Base-by-base conservation (phyloP, 2,797 vertebrate species). In the Neosalanx taihuensis region DNA sequence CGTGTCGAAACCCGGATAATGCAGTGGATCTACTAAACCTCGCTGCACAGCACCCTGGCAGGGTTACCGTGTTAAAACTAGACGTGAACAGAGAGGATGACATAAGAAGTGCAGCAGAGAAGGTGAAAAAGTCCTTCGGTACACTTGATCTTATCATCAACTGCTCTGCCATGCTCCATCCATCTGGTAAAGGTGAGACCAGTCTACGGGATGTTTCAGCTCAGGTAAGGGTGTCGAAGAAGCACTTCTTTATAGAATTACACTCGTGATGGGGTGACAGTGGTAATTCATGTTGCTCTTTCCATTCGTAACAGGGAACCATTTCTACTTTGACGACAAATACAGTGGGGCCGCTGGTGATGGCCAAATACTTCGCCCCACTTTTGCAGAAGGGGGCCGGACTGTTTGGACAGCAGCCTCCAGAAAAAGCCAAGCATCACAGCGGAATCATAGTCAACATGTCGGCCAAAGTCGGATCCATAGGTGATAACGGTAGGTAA, bases 151-250 rank as follows among this genome's bases (percentile, higher is more conserved):
- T 92, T 31, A 67, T 93, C 0, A 73, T 93, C 26, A 93, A 93
- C 83, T 85, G 79, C 6, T 82, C 92, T 0, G 92, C 90, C 4
- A 79, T 92, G 83, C 88, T 94, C 67, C 93, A 91, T 6, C 91
- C 91, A 0, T 87, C 89, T 0, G 90, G 90, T 0, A 91, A 87
- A 79, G 92, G 92, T 63, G 91, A 93, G 75, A 94, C 89, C 2
- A 91, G 91, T 49, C 82, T 93, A 51, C 81, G 85, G 23, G 91
- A 92, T 4, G 88, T 93, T 6, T 86, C 89, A 13, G 87, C 90
- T 20, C 79, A 91, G 87, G 92, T 92, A 60, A 67, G 4, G 13
- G 23, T 60, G 23, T 26, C 29, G 23, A 15, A 18, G 12, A 23
- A 46, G 41, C 10, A 46, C 41, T 12, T 46, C 9, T 12, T 41